These are phyloP conservation scores for Epinephelus lanceolatus DNA, from an alignment of 2,113 vertebrate species.

Conservation along the genomic window DNA sequence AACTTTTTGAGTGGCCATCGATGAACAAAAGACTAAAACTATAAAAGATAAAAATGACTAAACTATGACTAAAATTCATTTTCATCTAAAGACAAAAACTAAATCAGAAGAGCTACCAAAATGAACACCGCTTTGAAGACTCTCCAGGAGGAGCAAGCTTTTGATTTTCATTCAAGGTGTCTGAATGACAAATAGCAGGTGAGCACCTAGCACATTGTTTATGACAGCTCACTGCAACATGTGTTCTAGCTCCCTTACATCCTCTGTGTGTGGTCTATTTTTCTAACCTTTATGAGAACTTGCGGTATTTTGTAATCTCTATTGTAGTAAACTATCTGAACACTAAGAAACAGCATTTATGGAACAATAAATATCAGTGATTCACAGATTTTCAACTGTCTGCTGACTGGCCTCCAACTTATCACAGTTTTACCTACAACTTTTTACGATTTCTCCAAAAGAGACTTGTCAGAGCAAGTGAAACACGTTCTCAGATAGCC, in stretches of 20 bases:
- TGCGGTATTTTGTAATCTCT: no score
- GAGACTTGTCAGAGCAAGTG: constrained; percentile 58
- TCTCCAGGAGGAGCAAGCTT: neutral
- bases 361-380: neutral
- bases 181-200: neutral
- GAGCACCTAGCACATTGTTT: neutral
- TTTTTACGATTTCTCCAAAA: constrained; percentile 33
- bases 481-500: constrained; percentile 51
- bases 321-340: no score
- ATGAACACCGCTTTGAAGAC: neutral
- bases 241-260: neutral
- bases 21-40: rapidly evolving
- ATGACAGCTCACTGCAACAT: neutral
- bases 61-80: no score
- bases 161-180: neutral
- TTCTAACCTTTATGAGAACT: neutral
- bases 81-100: no score
- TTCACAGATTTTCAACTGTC: constrained; percentile 14
- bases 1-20: no score
- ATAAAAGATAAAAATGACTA: no score
- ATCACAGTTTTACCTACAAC: constrained; percentile 3
- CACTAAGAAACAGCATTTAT: neutral
- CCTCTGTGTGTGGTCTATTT: neutral
- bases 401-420: neutral
- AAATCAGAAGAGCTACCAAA: no score